These are phyloP conservation scores for Apis cerana DNA, from an alignment of 1,140 invertebrate genomes.

Conservation along the genomic window DNA sequence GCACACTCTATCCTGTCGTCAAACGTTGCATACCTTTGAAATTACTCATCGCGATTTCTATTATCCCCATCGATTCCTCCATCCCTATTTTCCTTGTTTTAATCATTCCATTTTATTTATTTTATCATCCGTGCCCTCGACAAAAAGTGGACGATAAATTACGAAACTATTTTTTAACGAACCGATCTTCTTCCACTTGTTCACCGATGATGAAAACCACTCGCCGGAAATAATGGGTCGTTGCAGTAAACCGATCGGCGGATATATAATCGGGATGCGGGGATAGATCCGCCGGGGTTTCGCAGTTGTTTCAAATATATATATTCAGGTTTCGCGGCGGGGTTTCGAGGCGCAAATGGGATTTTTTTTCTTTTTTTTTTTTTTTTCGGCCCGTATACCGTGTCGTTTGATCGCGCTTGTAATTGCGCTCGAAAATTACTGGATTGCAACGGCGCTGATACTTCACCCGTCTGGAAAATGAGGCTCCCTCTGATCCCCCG, in stretches of 20 bases:
- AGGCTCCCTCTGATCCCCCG: constrained; percentile 7
- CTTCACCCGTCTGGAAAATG: constrained; percentile 45
- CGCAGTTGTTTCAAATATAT: constrained; percentile 26
- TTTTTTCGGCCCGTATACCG: not conserved
- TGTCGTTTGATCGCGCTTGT: constrained; percentile 53
- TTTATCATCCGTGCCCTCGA: not conserved
- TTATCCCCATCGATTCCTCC: no score
- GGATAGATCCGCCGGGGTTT: not conserved
- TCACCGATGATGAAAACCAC: not conserved
- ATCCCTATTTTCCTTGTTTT: not conserved
- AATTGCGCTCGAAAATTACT: constrained; percentile 58
- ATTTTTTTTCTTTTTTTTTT: constrained; percentile 11
- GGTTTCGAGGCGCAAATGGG: constrained; percentile 29
- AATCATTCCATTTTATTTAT: not conserved
- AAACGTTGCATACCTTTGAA: no score
- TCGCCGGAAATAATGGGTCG: constrained; percentile 44
- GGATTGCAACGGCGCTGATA: not conserved
- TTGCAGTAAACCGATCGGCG: constrained; percentile 52
- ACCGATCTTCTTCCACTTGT: constrained; percentile 20
- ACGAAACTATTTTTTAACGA: not conserved
- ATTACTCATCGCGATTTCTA: no score
- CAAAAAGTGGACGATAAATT: not conserved
- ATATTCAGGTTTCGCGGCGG: constrained; percentile 31
- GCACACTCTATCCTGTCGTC: no score
- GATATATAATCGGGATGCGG: constrained; percentile 41